Evolutionary conservation across 2,113 vertebrate genomes (phyloP), one percentile per base, ranked within the genome.

Genomic region (Calypte anna): DNA sequence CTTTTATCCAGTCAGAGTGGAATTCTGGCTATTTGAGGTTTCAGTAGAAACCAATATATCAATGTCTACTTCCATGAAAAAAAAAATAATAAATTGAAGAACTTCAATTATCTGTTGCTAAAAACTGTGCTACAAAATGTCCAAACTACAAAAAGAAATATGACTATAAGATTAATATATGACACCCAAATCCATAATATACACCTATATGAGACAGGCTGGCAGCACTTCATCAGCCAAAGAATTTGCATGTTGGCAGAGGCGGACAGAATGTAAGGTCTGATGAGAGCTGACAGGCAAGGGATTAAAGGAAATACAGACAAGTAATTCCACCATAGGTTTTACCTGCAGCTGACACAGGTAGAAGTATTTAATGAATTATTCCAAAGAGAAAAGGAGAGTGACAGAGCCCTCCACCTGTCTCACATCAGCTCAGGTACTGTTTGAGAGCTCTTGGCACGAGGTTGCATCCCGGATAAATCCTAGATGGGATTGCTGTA

Each of bases 241-340:
- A 66, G 90, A 91, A 96, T 96, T 93, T 96, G 88, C 96, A 96
- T 64, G 88, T 75, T 88, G 6, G 7, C 68, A 86, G 68, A 19
- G 76, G 90, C 91, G 78, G 93, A 80, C 85, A 88, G 76, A 55
- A 90, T 77, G 90, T 94, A 95, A 95, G 77, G 85, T 82, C 91
- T 95, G 94, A 91, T 78, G 88, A 96, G 92, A 94, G 79, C 90
- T 97, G 96, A 93, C 96, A 96, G 93, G 91, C 95, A 86, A 28
- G 61, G 91, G 94, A 96, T 96, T 97, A 97, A 83, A 27, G 22
- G 72, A 91, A 93, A 78, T n/a, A 95, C 30, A 93, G 90, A 93
- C 79, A 90, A 93, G 61, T 75, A 78, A 96, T 93, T 93, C 85
- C 82, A 82, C 31, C 3, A 0, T 64, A 17, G 76, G 31, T 86